These are phyloP conservation scores for Triplophysa tibetana DNA, from an alignment of 2,113 vertebrate species.

Conservation along the genomic window DNA sequence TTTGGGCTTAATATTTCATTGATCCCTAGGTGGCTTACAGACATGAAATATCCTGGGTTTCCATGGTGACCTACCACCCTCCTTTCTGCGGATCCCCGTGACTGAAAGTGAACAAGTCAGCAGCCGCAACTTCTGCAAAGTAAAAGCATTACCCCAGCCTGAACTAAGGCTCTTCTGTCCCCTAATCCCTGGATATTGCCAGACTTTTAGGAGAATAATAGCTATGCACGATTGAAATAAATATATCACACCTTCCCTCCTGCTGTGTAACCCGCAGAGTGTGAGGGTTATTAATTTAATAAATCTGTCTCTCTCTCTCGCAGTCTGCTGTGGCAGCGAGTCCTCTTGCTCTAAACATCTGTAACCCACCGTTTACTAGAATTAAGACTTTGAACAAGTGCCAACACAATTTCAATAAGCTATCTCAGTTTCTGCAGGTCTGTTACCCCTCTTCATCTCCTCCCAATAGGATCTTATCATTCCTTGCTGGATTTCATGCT, in stretches of 20 bases:
- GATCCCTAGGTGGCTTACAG: slow-evolving; percentile 39
- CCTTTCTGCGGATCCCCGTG: not conserved
- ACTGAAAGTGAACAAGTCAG: slow-evolving; percentile 20
- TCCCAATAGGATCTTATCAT: slow-evolving; percentile 5
- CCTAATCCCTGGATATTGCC: slow-evolving; percentile 35
- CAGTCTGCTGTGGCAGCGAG: slow-evolving; percentile 22
- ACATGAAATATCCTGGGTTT: slow-evolving; percentile 39
- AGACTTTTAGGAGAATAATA: slow-evolving; percentile 35
- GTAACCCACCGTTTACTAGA: slow-evolving; percentile 48
- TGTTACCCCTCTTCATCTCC: not conserved
- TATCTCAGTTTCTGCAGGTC: slow-evolving; percentile 5
- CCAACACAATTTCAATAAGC: slow-evolving; percentile 48
- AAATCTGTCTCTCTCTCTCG: slow-evolving; percentile 29
- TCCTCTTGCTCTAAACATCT: slow-evolving; percentile 35
- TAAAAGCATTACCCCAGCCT: not conserved
- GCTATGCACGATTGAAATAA: slow-evolving; percentile 27
- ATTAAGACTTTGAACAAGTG: slow-evolving; percentile 53
- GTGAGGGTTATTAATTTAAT: slow-evolving; percentile 54
- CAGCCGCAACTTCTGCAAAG: slow-evolving; percentile 15
- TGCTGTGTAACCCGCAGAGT: slow-evolving; percentile 47
- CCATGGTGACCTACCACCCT: slow-evolving; percentile 38
- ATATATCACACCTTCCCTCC: slow-evolving; percentile 29
- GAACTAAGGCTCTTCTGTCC: not conserved
- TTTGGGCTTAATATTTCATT: slow-evolving; percentile 36
- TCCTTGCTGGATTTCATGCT: slow-evolving; percentile 27